Evolutionary conservation across 2,797 vertebrate species (phyloP), one percentile per base, ranked within the genome.

Genomic region (Orientallactaga sibirica): DNA sequence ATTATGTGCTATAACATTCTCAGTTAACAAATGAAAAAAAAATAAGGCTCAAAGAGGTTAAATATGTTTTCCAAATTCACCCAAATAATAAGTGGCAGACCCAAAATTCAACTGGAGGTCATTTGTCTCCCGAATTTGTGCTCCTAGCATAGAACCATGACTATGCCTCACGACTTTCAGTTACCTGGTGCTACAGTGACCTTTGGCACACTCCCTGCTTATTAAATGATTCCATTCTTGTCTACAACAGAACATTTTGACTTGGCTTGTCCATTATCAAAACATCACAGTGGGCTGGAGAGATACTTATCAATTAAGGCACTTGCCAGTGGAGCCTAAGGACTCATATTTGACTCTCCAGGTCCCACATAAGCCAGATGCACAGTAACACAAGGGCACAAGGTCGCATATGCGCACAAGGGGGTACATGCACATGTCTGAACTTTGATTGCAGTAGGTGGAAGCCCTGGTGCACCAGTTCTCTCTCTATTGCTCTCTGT

Each of bases 1-100:
- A 86, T 48, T 86, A 70, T 43, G 12, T 76, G 76, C 64, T 85
- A 68, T 14, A 94, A 85, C 89, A 68, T 91, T 62, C 79, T 75
- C 48, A 76, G 33, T 83, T 91, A 78, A 79, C 15, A 91, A 92
- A 71, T 91, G 43, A 94, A 41, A 94, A 86, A 48, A n/a, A 79
- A 52, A 79, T 74, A 73, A 90, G 29, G 2, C 19, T 83, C 67
- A 37, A 33, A 75, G 64, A 71, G 62, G 22, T 86, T 90, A 92
- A 82, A 71, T 80, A 75, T 37, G 12, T 67, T 85, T 25, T 43
- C 37, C 18, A 92, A 90, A 41, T 71, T 82, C 58, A 95, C 48
- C 74, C 7, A 48, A 79, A 55, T 91, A 68, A 75, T 58, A 88
- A 62, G 18, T 7, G 12, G 33, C 48, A 24, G 64, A 62, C 86